Conservation (phyloP, 2,797 vertebrate genomes). For the Tolypeutes matacus region DNA sequence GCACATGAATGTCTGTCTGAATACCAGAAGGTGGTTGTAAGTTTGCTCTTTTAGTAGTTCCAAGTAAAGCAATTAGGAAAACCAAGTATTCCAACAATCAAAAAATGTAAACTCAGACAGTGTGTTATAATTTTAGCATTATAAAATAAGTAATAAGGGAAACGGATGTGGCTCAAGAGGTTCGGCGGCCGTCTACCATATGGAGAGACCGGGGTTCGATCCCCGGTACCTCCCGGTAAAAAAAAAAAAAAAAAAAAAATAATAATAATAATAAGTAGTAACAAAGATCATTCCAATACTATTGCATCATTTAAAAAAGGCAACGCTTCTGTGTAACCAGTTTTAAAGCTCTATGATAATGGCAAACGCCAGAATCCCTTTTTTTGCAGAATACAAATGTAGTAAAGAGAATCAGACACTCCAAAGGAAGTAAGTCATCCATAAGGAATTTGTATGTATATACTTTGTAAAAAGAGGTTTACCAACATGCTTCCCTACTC, state of each 20-base stretch:
- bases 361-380: neutral
- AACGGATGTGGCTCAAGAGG: too few relatives aligned
- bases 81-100: neutral
- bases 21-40: neutral
- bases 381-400: neutral
- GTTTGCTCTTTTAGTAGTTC: constrained; percentile 10
- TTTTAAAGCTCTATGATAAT: neutral
- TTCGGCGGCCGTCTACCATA: too few relatives aligned
- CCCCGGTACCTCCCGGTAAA: too few relatives aligned
- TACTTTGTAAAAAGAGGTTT: neutral
- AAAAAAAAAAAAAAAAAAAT: too few relatives aligned
- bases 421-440: neutral
- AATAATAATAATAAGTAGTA: neutral
- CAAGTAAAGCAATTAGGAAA: constrained; percentile 46
- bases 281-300: neutral
- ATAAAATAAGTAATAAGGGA: constrained; percentile 24
- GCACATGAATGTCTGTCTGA: neutral
- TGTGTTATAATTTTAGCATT: neutral
- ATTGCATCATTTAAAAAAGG: neutral
- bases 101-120: constrained; percentile 46
- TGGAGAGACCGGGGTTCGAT: too few relatives aligned
- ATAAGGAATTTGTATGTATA: neutral
- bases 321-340: neutral
- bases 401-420: constrained; percentile 1
- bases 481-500: neutral